Evolutionary conservation across 2,888 invertebrate species (phyloP), one percentile per base, ranked within the genome.

Genomic region (Calliphora vomitoria): DNA sequence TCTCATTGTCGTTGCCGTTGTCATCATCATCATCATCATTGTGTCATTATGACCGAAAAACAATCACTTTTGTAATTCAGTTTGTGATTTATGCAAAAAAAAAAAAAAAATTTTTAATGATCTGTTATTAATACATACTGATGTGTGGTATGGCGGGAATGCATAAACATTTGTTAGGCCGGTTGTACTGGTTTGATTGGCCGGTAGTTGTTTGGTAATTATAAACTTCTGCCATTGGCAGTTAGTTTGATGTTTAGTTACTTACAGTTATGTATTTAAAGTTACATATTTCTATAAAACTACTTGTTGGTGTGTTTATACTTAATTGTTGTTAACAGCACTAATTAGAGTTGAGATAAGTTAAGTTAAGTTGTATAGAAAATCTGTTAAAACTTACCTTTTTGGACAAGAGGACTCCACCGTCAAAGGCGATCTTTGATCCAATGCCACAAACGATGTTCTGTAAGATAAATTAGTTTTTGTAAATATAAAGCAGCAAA

Each of bases 321-420:
- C n/a, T n/a, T n/a, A 62, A 10, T 20, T 44, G 6, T 15, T 47
- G 13, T 41, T 47, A 18, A 11, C 20, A 58, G 20, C 4, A 11
- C 8, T 58, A 15, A 8, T 69, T 31, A 35, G 18, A 18, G 20
- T 20, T 68, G 3, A 44, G 5, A 15, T 58, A 44, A 20, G n/a
- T 31, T 8, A 13, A 44, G 5, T 20, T 58, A 44, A 20, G n/a
- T 31, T 8, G 11, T 35, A 64, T 13, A 58, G 55, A 75, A 62
- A n/a, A 50, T 44, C 2, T 13, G 44, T 11, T 13, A 50, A 6
- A 11, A 90, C 92, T 92, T 85, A 93, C 93, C 93, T 92, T 92
- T 93, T 93, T 90, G 93, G 93, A 90, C 94, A 93, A 91, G 93
- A 93, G 90, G 93, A 92, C 91, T 93, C 93, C 94, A 93, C 94